These are phyloP conservation scores for Blastobasis adustella DNA, from an alignment of 2,888 invertebrate species.

Conservation along the genomic window DNA sequence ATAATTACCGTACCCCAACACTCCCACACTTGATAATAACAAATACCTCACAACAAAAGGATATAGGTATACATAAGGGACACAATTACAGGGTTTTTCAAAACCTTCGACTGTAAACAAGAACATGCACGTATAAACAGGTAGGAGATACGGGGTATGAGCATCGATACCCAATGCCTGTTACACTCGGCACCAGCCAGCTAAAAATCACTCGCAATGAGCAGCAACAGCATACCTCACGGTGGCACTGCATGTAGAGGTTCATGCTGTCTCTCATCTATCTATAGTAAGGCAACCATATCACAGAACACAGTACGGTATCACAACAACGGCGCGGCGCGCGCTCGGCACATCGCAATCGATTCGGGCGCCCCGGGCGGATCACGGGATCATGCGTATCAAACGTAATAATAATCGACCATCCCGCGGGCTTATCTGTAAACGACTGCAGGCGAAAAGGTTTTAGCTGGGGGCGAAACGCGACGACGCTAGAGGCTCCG, in stretches of 20 bases:
- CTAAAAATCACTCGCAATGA: background rate
- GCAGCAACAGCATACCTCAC: constrained; percentile 58
- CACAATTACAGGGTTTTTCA: no score
- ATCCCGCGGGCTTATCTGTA: constrained; percentile 73
- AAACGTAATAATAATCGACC: constrained; percentile 72
- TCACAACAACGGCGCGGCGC: constrained; percentile 33
- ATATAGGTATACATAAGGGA: no score
- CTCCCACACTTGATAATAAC: no score
- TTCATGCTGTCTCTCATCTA: constrained; percentile 54
- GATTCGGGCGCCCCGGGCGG: constrained; percentile 53
- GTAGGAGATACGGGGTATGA: no score
- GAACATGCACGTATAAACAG: no score
- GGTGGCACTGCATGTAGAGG: constrained; percentile 72
- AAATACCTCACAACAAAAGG: no score
- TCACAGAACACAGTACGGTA: constrained; percentile 59
- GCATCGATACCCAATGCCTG: no score
- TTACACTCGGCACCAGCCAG: no score
- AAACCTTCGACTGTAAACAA: no score
- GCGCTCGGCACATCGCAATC: constrained; percentile 52
- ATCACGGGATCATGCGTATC: constrained; percentile 63
- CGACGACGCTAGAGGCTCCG: constrained; percentile 66
- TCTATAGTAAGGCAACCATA: constrained; percentile 70
- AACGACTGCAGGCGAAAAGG: constrained; percentile 74
- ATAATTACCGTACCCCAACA: no score
- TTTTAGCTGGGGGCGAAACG: constrained; percentile 73